Conservation (phyloP, 2,888 invertebrate genomes). For the Galerucella calmariensis region DNA sequence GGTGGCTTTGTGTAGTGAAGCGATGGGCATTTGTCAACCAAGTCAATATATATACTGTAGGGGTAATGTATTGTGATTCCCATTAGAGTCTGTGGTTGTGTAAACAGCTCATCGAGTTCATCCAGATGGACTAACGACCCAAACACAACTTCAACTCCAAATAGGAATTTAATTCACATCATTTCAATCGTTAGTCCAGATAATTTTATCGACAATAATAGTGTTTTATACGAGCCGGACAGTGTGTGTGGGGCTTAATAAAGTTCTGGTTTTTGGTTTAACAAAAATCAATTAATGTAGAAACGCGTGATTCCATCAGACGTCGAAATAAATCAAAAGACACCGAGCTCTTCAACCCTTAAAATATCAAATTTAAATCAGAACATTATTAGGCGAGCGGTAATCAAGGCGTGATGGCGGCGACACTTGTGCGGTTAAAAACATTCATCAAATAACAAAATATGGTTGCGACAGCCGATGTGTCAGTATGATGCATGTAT, state of each 20-base stretch:
- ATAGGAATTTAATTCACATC: background rate
- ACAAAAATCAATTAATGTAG: slow-evolving; percentile 14
- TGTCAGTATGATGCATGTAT: slow-evolving; percentile 20
- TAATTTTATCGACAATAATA: too few species aligned
- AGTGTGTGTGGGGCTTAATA: too few species aligned
- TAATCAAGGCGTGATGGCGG: slow-evolving; percentile 53
- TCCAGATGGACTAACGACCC: slow-evolving; percentile 43
- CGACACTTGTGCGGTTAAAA: slow-evolving; percentile 55
- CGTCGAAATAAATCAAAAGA: slow-evolving; percentile 52
- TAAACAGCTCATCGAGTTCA: slow-evolving; percentile 47
- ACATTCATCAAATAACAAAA: slow-evolving; percentile 30
- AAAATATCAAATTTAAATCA: slow-evolving; percentile 60
- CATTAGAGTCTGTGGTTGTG: slow-evolving; percentile 56
- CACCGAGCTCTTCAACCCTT: slow-evolving; percentile 48
- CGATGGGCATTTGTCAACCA: slow-evolving; percentile 64
- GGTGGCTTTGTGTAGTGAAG: slow-evolving; percentile 60
- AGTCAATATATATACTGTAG: slow-evolving; percentile 59
- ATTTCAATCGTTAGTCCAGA: slow-evolving; percentile 5
- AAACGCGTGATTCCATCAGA: slow-evolving; percentile 22
- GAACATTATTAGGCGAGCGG: slow-evolving; percentile 59
- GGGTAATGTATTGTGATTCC: slow-evolving; percentile 65
- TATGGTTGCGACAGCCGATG: slow-evolving; percentile 23
- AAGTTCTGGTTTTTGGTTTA: background rate
- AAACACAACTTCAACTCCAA: background rate
- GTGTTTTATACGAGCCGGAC: too few species aligned